Evolutionary conservation across 2,113 vertebrate species (phyloP), one percentile per base, ranked within the genome.

Genomic region (Crypturellus undulatus): DNA sequence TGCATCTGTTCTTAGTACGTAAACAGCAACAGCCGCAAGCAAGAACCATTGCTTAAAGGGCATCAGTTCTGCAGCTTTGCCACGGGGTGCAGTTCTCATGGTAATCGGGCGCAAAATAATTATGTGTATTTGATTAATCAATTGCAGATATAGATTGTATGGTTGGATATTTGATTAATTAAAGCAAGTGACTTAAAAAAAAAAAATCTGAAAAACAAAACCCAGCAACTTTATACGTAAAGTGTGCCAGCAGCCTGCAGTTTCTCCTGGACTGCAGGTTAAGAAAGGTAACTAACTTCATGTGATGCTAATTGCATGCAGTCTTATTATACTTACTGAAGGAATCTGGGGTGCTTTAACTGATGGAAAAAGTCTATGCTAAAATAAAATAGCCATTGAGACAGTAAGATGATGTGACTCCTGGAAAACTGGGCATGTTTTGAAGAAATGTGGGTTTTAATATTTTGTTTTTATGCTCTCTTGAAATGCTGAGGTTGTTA

Each of bases 321-420:
- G 58, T 94, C 51, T 72, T 94, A 14, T 72, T 92, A 5, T 17
- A 76, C 81, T 30, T 79, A 77, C 68, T 77, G 51, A 2, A 90
- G 64, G 63, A 80, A 90, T 83, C 77, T 93, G 63, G 14, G 0
- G 2, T 11, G 17, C 10, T 65, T 77, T 88, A 75, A 32, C 40
- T 32, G 17, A 18, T 58, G 30, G 54, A 32, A 58, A 58, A 32
- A 32, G 54, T 58, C 54, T 58, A 30, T 77, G 25, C 68, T 76
- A n/a, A 90, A 92, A 80, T 28, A 64, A 88, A 71, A 64, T 30
- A 58, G 17, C 54, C 17, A 15, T 58, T 58, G 40, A 89, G 86
- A 70, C 24, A 12, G 32, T 40, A 49, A 73, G 30, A 70, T 40
- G 65, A 38, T 88, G 69, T 24, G 86, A 3, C 9, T 80, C 80